These are phyloP conservation scores for Callyntrura guangdongensis DNA, from an alignment of 2,888 invertebrate species.

Conservation along the genomic window DNA sequence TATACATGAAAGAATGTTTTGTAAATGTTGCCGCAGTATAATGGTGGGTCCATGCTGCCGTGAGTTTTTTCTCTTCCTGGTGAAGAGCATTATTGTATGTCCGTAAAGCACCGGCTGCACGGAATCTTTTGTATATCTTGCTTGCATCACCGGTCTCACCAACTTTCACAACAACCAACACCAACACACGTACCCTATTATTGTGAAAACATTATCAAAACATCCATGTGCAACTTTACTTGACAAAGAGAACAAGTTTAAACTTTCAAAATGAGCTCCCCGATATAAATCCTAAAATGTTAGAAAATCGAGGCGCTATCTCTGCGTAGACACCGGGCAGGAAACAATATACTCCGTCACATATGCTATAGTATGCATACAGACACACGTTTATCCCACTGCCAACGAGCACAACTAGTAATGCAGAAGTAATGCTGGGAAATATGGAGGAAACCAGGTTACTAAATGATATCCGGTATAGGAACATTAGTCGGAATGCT, in stretches of 20 bases:
- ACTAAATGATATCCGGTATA: conserved; percentile 40
- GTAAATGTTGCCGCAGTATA: conserved; percentile 19
- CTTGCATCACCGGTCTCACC: conserved; percentile 51
- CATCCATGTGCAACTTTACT: conserved; percentile 43
- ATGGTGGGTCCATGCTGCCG: neutral
- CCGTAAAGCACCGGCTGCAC: conserved; percentile 76
- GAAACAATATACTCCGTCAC: conserved; percentile 27
- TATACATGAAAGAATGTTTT: conserved; percentile 27
- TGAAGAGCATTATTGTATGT: conserved; percentile 50
- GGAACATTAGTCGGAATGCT: conserved; percentile 3
- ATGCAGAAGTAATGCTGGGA: conserved; percentile 11
- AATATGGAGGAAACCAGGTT: conserved; percentile 37
- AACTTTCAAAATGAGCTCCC: conserved; percentile 48
- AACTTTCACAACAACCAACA: conserved; percentile 40
- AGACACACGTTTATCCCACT: neutral
- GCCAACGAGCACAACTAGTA: neutral
- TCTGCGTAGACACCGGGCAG: neutral
- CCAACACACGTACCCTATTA: conserved; percentile 4
- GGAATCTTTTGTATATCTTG: conserved; percentile 66
- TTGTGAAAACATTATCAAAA: conserved; percentile 58
- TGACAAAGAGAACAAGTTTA: conserved; percentile 42
- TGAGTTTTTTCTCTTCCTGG: neutral
- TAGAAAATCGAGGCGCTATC: conserved; percentile 1
- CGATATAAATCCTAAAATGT: conserved; percentile 21
- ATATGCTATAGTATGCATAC: neutral